Conservation (phyloP, 1,140 invertebrate genomes). For the Mizuhopecten yessoensis region DNA sequence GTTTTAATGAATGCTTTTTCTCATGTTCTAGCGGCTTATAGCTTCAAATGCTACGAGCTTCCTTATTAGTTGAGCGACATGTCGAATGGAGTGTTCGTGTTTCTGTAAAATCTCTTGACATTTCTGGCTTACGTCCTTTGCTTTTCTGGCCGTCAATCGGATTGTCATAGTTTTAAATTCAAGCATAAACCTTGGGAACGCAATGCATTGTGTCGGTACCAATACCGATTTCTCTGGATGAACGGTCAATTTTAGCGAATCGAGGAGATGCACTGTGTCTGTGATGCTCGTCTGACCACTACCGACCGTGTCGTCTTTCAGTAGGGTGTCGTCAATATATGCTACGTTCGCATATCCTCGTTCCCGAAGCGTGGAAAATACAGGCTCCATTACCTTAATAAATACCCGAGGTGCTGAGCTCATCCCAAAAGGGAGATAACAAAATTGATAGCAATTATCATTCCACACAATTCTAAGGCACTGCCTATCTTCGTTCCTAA, state of each 20-base stretch:
- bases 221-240: conserved; percentile 41
- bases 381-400: conserved; percentile 60
- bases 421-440: conserved; percentile 46
- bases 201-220: not conserved
- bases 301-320: conserved; percentile 29
- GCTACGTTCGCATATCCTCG: conserved; percentile 46
- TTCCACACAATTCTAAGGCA: conserved; percentile 63
- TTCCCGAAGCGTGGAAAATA: conserved; percentile 44
- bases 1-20: conserved; percentile 42
- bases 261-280: not conserved
- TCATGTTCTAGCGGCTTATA: not conserved
- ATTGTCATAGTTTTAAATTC: not conserved
- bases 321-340: conserved; percentile 57
- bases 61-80: not conserved
- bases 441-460: conserved; percentile 45
- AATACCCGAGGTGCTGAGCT: conserved; percentile 51
- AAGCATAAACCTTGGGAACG: conserved; percentile 24
- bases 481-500: conserved; percentile 52
- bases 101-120: not conserved
- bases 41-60: conserved; percentile 41
- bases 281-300: not conserved
- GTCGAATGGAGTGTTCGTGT: no score
- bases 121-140: not conserved
- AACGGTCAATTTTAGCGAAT: conserved; percentile 51
- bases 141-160: not conserved